phyloP scores from a whole-genome alignment of 2,888 invertebrate species.

The Drosophila testacea region DNA sequence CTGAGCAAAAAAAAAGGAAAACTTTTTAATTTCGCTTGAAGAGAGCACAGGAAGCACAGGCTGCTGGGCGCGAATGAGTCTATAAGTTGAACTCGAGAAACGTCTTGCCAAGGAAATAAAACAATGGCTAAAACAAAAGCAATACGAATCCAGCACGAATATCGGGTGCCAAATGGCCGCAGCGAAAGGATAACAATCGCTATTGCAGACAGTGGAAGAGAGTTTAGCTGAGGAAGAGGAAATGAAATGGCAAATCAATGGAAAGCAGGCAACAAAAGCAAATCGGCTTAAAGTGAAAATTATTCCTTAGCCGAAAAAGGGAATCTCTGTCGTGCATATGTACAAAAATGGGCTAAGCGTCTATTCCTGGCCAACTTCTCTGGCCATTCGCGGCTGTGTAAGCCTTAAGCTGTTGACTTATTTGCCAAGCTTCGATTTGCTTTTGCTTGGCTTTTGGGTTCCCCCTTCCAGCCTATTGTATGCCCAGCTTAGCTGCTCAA shows the following conservation, averaged over 20 bases:
- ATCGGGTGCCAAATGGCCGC: slow-evolving; percentile 69
- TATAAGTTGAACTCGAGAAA: slow-evolving; percentile 64
- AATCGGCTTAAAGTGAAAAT: slow-evolving; percentile 84
- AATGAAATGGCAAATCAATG: slow-evolving; percentile 76
- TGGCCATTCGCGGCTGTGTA: slow-evolving; percentile 67
- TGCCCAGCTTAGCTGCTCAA: slow-evolving; percentile 52
- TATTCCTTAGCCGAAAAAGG: slow-evolving; percentile 65
- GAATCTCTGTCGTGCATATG: slow-evolving; percentile 41
- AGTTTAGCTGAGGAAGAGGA: too few relatives aligned
- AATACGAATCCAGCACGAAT: slow-evolving; percentile 43
- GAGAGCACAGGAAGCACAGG: slow-evolving; percentile 55
- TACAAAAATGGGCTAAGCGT: slow-evolving; percentile 44
- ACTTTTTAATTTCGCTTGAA: slow-evolving; percentile 68
- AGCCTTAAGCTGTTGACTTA: slow-evolving; percentile 79
- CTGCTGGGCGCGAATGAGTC: slow-evolving; percentile 77
- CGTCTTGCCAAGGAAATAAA: slow-evolving; percentile 63
- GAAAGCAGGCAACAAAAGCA: slow-evolving; percentile 54
- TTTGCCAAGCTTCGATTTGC: slow-evolving; percentile 74
- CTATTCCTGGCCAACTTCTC: slow-evolving; percentile 40
- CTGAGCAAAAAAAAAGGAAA: slow-evolving; percentile 54
- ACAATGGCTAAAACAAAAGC: slow-evolving; percentile 65
- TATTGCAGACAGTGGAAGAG: neutral
- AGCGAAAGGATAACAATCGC: slow-evolving; percentile 54
- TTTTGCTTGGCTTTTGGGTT: slow-evolving; percentile 19
- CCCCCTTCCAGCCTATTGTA: slow-evolving; percentile 33